A percentile compares a stretch with the other conserved stretches of the same genome.
phyloP scores from a whole-genome alignment of 2,888 invertebrate species.

The Pimpla rufipes region DNA sequence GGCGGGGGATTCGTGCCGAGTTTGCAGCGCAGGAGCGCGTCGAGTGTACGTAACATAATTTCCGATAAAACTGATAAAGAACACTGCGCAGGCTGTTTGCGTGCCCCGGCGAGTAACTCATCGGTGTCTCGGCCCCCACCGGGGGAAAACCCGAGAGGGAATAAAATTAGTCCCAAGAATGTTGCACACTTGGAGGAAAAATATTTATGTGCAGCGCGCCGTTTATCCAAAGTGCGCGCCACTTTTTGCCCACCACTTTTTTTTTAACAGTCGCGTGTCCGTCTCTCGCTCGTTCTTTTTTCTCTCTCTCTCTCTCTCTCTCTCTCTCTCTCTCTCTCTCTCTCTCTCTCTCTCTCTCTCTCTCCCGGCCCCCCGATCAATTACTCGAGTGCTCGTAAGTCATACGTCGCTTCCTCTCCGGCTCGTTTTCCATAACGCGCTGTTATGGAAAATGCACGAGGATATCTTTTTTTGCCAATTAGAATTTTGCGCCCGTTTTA shows the following conservation, averaged over 20 bases:
- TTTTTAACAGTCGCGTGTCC: constrained; percentile 15
- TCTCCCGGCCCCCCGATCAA: constrained; percentile 70
- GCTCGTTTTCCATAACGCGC: background rate
- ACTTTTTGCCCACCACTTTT: constrained; percentile 7
- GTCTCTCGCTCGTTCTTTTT: constrained; percentile 55
- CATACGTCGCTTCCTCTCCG: constrained; percentile 32
- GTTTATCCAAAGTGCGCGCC: background rate
- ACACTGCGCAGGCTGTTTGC: constrained; percentile 22
- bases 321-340: constrained; percentile 45
- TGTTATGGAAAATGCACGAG: background rate
- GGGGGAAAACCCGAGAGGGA: background rate
- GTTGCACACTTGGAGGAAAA: constrained; percentile 10
- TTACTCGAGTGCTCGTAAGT: constrained; percentile 74
- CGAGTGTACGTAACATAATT: constrained; percentile 19
- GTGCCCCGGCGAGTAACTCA: constrained; percentile 21
- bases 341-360: background rate
- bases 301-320: no score
- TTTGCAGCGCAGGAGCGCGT: constrained; percentile 16
- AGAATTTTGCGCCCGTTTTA: constrained; percentile 77
- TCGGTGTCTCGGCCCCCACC: background rate
- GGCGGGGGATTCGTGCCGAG: constrained; percentile 27
- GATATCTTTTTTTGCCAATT: constrained; percentile 76
- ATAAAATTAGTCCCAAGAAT: constrained; percentile 10
- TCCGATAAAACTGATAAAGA: constrained; percentile 3
- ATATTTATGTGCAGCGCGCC: background rate